Percentiles rank a stretch among this genome's conserved stretches.
Conservation (phyloP, 2,113 vertebrate species). For the Amphiprion percula region DNA sequence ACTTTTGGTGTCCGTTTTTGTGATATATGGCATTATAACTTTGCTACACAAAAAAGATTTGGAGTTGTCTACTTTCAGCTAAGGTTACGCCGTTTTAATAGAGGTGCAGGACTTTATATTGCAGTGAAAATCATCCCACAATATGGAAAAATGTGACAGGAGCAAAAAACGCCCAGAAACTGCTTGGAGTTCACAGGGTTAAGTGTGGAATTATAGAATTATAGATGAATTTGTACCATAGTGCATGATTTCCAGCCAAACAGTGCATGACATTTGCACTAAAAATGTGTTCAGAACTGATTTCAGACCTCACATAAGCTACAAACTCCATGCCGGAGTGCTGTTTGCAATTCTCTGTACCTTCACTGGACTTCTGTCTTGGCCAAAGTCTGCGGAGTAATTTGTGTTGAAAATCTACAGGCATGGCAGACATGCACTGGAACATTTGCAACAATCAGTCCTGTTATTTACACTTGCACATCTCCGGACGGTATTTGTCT, state of each 20-base stretch:
- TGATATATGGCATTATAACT: too few relatives aligned
- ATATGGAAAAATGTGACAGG: too few relatives aligned
- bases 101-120: too few relatives aligned
- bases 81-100: too few relatives aligned
- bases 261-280: not conserved
- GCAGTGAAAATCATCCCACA: too few relatives aligned
- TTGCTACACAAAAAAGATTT: too few relatives aligned
- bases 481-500: conserved; percentile 15
- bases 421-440: not conserved
- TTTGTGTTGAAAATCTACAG: conserved; percentile 33
- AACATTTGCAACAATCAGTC: conserved; percentile 45
- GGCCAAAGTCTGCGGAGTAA: conserved; percentile 13
- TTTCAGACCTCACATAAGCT: not conserved
- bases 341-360: not conserved
- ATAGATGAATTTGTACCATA: too few relatives aligned
- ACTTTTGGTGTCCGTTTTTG: too few relatives aligned
- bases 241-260: not conserved
- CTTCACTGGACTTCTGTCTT: conserved; percentile 19
- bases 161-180: too few relatives aligned
- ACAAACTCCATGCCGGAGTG: not conserved
- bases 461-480: conserved; percentile 21
- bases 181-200: too few relatives aligned
- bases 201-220: too few relatives aligned
- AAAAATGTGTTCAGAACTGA: not conserved
- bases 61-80: too few relatives aligned